Evolutionary conservation across 2,888 invertebrate genomes (phyloP), one percentile per base, ranked within the genome.

Genomic region (Latheticus oryzae): DNA sequence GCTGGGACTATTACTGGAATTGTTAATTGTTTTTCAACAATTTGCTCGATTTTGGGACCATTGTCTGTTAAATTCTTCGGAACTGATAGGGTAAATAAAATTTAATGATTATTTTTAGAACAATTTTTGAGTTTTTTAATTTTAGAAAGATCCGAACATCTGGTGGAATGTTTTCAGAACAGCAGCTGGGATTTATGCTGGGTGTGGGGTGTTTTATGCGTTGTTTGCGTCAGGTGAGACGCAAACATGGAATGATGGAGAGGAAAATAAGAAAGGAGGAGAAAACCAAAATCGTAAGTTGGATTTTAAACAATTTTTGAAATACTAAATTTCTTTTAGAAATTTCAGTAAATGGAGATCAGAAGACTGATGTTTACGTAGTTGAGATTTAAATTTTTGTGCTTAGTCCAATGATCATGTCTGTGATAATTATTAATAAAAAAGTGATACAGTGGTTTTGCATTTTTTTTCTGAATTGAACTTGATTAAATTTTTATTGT

Each of bases 1-100:
- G 89, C 91, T 3, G 91, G 91, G 16, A 86, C 87, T 0, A 77
- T 92, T 66, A 90, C 92, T 89, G 91, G 91, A 7, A 85, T 92
- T 65, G 90, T 90, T 1, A 92, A 92, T 72, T 87, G 86, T 5
- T 78, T 83, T 8, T 87, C 88, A 0, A 89, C 88, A 65, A 77
- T 90, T 5, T 87, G 88, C 77, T 89, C 90, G 53, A 87, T 91
- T 61, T 78, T 90, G 67, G 90, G 90, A 0, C 91, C 91, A 0
- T 76, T 89, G 0, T 82, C 87, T 15, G 88, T 88, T 1, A 86
- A 87, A 1, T 74, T 84, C 5, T 84, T 93, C 15, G 85, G 91
- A 0, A 78, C 78, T 4, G 84, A 90, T 71, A 82, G 85, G 79
- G 91, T 89, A 5, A 12, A 12, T 24, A 2, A 8, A 1, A 12